Conservation (phyloP, 2,113 vertebrate genomes). For the Raphicerus campestris region DNA sequence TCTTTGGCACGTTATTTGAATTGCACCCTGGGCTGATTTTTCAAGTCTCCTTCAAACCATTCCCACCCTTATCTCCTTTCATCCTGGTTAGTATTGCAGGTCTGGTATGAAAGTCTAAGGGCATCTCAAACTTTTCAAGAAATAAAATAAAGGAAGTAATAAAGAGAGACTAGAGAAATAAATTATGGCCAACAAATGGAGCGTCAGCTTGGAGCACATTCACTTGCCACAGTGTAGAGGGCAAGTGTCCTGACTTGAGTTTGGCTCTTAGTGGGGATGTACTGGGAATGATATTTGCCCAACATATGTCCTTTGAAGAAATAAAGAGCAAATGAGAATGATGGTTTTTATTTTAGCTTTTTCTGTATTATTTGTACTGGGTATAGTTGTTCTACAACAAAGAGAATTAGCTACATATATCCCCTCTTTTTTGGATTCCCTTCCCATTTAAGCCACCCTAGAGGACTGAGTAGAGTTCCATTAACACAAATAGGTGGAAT, state of each 20-base stretch:
- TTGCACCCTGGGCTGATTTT: neutral
- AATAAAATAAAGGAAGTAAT: constrained; percentile 14
- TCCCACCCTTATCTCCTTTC: neutral
- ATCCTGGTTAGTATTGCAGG: neutral
- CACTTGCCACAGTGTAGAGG: neutral
- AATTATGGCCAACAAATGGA: constrained; percentile 35
- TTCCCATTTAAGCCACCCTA: neutral
- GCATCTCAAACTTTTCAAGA: constrained; percentile 24
- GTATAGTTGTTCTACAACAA: neutral
- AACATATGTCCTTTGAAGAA: accelerated
- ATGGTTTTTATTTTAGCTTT: neutral
- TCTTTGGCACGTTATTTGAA: constrained; percentile 7
- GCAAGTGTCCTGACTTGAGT: neutral
- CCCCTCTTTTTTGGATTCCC: neutral
- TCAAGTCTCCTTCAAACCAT: neutral
- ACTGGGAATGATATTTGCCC: neutral
- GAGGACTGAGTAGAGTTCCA: neutral
- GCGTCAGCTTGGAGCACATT: neutral
- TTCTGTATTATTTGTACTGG: neutral
- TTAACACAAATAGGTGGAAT: neutral
- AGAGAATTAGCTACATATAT: neutral
- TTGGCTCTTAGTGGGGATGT: neutral
- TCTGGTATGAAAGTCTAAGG: neutral
- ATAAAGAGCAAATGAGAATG: neutral
- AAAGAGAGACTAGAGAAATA: constrained; percentile 43